phyloP scores from a whole-genome alignment of 2,113 vertebrate genomes.

The Entelurus aequoreus region DNA sequence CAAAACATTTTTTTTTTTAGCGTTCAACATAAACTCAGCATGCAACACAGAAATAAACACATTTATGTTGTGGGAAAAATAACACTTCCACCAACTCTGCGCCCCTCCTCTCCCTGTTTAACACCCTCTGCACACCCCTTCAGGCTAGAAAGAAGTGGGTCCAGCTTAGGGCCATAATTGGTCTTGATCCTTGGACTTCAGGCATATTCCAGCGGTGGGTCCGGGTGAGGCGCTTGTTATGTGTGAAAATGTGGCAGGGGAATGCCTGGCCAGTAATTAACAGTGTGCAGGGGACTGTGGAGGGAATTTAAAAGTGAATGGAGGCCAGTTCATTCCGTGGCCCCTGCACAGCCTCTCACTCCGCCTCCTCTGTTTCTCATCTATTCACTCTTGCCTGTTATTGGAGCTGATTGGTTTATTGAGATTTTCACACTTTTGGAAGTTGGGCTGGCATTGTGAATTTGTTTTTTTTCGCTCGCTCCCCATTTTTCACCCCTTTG shows the following conservation, averaged over 20 bases:
- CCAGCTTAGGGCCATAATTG: constrained; percentile 94
- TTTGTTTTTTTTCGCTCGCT: constrained; percentile 64
- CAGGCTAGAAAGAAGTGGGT: constrained; percentile 79
- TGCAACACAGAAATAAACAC: constrained; percentile 47
- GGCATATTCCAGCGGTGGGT: constrained; percentile 94
- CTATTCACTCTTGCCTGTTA: constrained; percentile 88
- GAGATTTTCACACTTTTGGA: constrained; percentile 94
- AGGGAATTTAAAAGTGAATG: constrained; percentile 97
- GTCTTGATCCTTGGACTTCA: constrained; percentile 89
- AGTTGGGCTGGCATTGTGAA: constrained; percentile 75
- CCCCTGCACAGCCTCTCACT: constrained; percentile 69
- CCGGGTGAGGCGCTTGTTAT: constrained; percentile 82
- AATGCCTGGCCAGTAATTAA: constrained; percentile 94
- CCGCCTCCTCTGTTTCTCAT: constrained; percentile 74
- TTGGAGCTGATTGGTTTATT: constrained; percentile 98
- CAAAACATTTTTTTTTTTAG: constrained; percentile 19
- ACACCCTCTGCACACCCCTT: constrained; percentile 49
- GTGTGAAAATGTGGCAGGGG: constrained; percentile 84
- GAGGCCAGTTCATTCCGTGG: constrained; percentile 89
- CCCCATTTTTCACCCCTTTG: constrained; percentile 43
- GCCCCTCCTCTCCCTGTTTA: constrained; percentile 50
- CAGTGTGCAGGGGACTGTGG: constrained; percentile 93
- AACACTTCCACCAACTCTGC: constrained; percentile 76
- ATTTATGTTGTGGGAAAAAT: constrained; percentile 69
- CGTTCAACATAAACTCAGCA: constrained; percentile 38